Percentiles rank a stretch among this genome's conserved stretches.
Conservation (phyloP, 2,797 vertebrate species). For the Odontamblyopus rebecca region DNA sequence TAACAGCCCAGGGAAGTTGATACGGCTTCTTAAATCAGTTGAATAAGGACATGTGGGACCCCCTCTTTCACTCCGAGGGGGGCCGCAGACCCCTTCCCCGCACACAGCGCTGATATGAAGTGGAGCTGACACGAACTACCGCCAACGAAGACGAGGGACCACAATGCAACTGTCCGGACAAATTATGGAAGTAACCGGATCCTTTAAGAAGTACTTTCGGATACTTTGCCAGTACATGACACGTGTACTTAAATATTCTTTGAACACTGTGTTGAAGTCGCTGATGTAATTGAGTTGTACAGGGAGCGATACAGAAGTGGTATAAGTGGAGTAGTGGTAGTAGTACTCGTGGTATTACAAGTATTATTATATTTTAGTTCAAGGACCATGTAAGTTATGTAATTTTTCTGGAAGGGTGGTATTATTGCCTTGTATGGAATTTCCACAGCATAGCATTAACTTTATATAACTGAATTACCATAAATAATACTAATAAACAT, state of each 20-base stretch:
- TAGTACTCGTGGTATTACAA: background rate
- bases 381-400: too few relatives aligned
- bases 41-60: background rate
- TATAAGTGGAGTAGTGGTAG: background rate
- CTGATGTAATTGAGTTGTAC: background rate
- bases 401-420: too few relatives aligned
- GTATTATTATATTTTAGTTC: background rate
- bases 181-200: conserved; percentile 40
- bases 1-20: background rate
- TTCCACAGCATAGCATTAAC: too few relatives aligned
- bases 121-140: conserved; percentile 71
- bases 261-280: background rate
- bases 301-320: background rate
- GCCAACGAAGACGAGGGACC: conserved; percentile 60
- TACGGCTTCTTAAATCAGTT: background rate
- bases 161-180: conserved; percentile 73
- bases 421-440: too few relatives aligned
- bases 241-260: background rate
- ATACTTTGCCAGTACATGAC: background rate
- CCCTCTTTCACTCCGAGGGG: background rate
- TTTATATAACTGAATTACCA: too few relatives aligned
- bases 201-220: background rate
- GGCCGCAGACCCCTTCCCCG: conserved; percentile 42
- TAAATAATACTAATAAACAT: too few relatives aligned
- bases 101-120: conserved; percentile 60